Conservation (phyloP, 2,113 vertebrate genomes). For the Hippocampus comes region DNA sequence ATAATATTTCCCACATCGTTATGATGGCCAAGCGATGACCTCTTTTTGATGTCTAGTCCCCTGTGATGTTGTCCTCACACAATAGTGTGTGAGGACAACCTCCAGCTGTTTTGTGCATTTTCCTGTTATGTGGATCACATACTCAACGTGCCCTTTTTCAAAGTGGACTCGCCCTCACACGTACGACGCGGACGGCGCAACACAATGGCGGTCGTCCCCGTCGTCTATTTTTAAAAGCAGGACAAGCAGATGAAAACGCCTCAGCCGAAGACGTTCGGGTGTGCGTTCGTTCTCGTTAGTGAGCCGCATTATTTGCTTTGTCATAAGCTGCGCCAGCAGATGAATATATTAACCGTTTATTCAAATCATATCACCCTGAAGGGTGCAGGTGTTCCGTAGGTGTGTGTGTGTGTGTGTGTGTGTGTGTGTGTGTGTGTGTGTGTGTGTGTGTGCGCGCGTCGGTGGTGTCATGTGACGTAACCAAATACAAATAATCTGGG, state of each 20-base stretch:
- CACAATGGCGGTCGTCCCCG: conserved; percentile 53
- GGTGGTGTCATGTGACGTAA: background rate
- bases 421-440: background rate
- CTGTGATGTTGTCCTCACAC: conserved; percentile 29
- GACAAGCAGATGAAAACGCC: conserved; percentile 41
- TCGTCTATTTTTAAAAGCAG: conserved; percentile 40
- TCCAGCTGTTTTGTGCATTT: conserved; percentile 23
- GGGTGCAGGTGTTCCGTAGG: background rate
- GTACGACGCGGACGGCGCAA: conserved; percentile 37
- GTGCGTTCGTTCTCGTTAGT: conserved; percentile 16
- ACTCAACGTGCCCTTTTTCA: conserved; percentile 25
- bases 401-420: background rate
- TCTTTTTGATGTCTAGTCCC: no score
- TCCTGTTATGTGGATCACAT: conserved; percentile 47
- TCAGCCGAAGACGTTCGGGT: conserved; percentile 6
- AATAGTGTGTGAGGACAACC: conserved; percentile 22
- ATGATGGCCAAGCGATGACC: no score
- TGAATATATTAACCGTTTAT: background rate
- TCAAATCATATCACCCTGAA: background rate
- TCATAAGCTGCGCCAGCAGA: background rate
- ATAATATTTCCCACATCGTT: background rate
- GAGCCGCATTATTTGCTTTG: conserved; percentile 26
- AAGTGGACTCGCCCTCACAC: background rate
- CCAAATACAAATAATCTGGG: background rate
- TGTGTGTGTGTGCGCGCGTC: background rate